Evolutionary conservation across 1,140 invertebrate species (phyloP).

Genomic region (Trypoxylus dichotomus): DNA sequence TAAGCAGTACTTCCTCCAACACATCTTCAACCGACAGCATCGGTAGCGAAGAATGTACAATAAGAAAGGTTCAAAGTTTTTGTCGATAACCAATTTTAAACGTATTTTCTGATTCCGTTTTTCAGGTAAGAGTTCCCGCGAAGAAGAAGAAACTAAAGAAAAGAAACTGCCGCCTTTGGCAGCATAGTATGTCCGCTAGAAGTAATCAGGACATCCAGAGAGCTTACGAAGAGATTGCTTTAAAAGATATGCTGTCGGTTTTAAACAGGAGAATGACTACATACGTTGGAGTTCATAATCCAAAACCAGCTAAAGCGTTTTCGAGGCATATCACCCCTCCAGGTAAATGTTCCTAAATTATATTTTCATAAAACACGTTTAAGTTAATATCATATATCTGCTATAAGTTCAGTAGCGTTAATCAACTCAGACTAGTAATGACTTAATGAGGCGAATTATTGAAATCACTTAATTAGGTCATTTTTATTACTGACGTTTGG

Average conservation of each 20-base stretch:
- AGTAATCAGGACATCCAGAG: slow-evolving; percentile 85
- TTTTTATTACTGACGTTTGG: too few species aligned
- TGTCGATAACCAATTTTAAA: neutral
- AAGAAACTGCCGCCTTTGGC: slow-evolving; percentile 65
- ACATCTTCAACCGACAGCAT: slow-evolving; percentile 33
- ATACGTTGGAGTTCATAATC: slow-evolving; percentile 33
- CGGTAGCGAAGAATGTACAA: slow-evolving; percentile 28
- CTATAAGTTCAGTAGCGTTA: too few species aligned
- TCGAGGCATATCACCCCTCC: slow-evolving; percentile 49
- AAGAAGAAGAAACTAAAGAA: neutral
- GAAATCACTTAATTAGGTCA: too few species aligned
- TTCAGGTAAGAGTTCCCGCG: neutral
- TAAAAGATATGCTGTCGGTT: slow-evolving; percentile 67
- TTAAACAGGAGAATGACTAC: slow-evolving; percentile 57
- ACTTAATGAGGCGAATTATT: too few species aligned
- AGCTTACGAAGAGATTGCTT: slow-evolving; percentile 75
- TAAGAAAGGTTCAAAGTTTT: neutral
- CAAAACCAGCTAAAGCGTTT: neutral
- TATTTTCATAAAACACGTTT: too few species aligned
- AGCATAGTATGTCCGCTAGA: slow-evolving; percentile 68
- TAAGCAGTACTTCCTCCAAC: slow-evolving; percentile 34
- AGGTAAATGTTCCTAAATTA: slow-evolving; percentile 42
- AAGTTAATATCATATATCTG: too few species aligned
- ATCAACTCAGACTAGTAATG: too few species aligned
- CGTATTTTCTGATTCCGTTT: neutral